Base-by-base conservation (phyloP, 2,113 vertebrate genomes). In the Notothenia rossii region DNA sequence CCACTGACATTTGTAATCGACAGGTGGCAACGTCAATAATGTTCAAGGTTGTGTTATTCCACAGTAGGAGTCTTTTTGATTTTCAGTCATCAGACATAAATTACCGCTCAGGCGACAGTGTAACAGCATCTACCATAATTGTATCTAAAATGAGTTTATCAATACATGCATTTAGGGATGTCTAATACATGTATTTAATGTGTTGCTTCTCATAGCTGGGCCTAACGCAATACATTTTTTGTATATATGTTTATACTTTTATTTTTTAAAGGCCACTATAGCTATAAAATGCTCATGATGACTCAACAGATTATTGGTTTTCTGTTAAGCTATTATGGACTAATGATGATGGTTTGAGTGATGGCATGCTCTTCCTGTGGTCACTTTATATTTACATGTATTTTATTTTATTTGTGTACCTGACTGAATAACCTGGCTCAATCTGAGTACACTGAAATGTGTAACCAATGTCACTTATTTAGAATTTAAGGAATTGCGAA, bases 31-130 rank as follows among this genome's bases (percentile, higher is more conserved):
- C 43, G 20, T 17, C n/a, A 22, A 2, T 18, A 13, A 5, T 50
- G 29, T 55, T 55, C 3, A 45, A 45, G 61, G 13, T 40, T 22
- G n/a, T 65, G 36, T 60, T 33, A 2, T 49, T 50, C 18, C 62
- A 45, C n/a, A 48, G 48, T 70, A 25, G 50, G 13, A 15, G 18
- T 15, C n/a, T 18, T 64, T 75, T 43, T 48, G 51, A 68, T 50
- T 68, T 70, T 46, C 1, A 50, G 36, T 72, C 71, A 61, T 20
- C 33, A 50, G 40, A 17, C 4, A 62, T 51, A 61, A 53, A 70
- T 59, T 15, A 36, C 10, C 45, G 40, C 20, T 43, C n/a, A 22
- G n/a, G 20, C 13, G 40, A 49, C 55, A 13, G 25, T 55, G 10
- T 4, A 25, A 58, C 55, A 29, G 22, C 50, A 29, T 51, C 17